A percentile compares a stretch with the other conserved stretches of the same genome.
phyloP scores from a whole-genome alignment of 2,113 vertebrate species.

The human region DNA sequence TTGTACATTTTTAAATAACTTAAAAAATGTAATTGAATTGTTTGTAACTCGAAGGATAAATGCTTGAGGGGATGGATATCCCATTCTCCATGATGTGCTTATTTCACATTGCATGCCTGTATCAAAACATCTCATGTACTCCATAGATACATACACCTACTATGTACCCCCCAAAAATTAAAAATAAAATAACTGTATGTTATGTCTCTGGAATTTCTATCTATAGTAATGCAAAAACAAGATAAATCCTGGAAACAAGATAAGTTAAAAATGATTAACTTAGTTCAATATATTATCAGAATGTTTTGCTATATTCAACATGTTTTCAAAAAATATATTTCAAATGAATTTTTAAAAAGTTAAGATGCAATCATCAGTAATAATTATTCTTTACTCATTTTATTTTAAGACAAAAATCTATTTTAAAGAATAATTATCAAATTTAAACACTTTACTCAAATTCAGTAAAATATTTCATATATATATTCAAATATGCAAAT shows the following conservation, averaged over 20 bases:
- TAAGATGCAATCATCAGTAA: not conserved
- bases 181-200: not conserved
- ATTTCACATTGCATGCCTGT: too few species aligned
- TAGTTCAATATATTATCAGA: not conserved
- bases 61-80: too few species aligned
- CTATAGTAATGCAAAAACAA: not conserved
- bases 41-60: too few species aligned
- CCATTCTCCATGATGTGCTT: too few species aligned
- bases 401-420: not conserved
- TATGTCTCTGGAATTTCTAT: not conserved
- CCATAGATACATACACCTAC: too few species aligned
- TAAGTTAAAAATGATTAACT: not conserved
- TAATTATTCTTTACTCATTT: not conserved
- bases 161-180: too few species aligned
- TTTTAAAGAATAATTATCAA: not conserved
- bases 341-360: too few species aligned
- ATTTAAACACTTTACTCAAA: not conserved
- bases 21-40: too few species aligned
- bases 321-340: too few species aligned
- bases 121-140: too few species aligned
- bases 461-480: not conserved
- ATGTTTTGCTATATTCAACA: not conserved
- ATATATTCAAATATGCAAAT: not conserved
- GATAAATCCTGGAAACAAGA: not conserved
- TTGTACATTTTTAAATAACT: too few species aligned